Conservation (phyloP, 2,888 invertebrate genomes). For the Limnephilus marmoratus region DNA sequence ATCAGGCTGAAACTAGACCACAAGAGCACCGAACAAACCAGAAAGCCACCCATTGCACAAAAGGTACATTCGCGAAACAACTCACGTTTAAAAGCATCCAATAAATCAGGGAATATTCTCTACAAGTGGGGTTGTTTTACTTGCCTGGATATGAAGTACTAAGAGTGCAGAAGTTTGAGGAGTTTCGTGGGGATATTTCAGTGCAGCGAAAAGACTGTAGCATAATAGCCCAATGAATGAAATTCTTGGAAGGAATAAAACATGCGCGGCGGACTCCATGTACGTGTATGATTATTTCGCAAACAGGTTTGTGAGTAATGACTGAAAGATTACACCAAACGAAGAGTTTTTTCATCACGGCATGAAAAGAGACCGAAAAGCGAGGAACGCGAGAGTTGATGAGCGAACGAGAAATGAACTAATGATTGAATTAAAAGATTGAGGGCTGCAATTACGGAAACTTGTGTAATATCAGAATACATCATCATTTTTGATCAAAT, state of each 20-base stretch:
- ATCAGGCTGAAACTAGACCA: background rate
- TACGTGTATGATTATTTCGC: background rate
- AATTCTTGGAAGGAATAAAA: conserved; percentile 4
- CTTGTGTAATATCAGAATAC: background rate
- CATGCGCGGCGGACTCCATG: background rate
- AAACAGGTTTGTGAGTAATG: conserved; percentile 28
- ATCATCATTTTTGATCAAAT: background rate
- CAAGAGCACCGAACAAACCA: background rate
- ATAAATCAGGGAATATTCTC: background rate
- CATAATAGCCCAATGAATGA: conserved; percentile 26
- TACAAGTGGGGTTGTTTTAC: background rate
- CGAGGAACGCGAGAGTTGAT: background rate
- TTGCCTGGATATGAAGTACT: background rate
- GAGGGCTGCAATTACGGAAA: background rate
- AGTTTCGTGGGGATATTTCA: background rate
- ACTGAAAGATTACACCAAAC: background rate
- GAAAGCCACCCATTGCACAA: background rate
- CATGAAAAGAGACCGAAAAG: background rate
- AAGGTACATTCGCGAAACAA: background rate
- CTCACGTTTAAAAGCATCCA: too few species aligned
- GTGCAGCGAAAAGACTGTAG: background rate
- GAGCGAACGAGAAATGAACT: background rate
- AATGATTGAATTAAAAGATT: background rate
- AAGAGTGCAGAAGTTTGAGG: background rate
- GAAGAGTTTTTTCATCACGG: background rate